These are phyloP conservation scores for Idaea straminata DNA, from an alignment of 2,888 invertebrate genomes.

Conservation along the genomic window DNA sequence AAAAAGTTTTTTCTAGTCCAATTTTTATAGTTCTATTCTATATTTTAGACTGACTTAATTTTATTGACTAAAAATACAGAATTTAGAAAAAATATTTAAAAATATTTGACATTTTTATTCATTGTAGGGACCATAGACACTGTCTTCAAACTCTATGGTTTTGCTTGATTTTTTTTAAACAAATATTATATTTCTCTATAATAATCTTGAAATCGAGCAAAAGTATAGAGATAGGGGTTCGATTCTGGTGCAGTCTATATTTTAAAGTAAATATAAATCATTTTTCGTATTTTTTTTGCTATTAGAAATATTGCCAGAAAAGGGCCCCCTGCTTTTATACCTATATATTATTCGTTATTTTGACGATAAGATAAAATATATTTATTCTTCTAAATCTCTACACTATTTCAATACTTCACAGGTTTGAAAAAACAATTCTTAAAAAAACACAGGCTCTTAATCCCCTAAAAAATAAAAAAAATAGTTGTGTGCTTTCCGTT, in stretches of 20 bases:
- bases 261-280: neutral
- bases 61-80: conserved; percentile 40
- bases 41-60: conserved; percentile 50
- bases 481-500: conserved; percentile 37
- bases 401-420: conserved; percentile 33
- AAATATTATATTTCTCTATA: conserved; percentile 16
- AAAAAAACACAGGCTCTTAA: conserved; percentile 6
- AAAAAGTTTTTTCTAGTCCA: conserved; percentile 37
- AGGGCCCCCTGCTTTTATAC: conserved; percentile 45
- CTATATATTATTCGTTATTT: conserved; percentile 45
- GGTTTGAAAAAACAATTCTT: conserved; percentile 24
- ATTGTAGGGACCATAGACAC: conserved; percentile 74
- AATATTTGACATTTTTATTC: conserved; percentile 44
- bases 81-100: conserved; percentile 48
- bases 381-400: conserved; percentile 37
- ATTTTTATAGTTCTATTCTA: conserved; percentile 34
- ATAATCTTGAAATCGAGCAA: conserved; percentile 30
- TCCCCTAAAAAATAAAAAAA: conserved; percentile 15
- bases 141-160: conserved; percentile 49
- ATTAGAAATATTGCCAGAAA: neutral
- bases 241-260: neutral
- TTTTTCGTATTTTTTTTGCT: neutral
- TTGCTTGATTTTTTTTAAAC: conserved; percentile 38
- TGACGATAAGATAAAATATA: conserved; percentile 31
- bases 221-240: conserved; percentile 43